These are phyloP conservation scores for Echinops telfairi DNA, from an alignment of 2,113 vertebrate species.

Conservation along the genomic window DNA sequence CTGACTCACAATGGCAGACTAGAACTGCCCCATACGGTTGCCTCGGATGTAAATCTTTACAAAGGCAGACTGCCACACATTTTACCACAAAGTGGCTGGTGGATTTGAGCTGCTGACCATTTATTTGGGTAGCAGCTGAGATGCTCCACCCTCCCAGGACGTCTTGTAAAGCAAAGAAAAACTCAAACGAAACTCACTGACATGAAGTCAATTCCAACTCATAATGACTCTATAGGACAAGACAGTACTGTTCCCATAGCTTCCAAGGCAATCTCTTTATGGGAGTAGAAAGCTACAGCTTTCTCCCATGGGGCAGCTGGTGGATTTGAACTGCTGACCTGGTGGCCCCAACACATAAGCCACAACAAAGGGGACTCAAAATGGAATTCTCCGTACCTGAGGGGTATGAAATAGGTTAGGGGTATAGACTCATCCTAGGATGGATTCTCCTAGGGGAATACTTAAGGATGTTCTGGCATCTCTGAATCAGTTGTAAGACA, in stretches of 20 bases:
- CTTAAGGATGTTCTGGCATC: neutral
- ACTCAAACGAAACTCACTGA: no score
- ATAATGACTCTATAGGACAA: no score
- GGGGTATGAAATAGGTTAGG: neutral
- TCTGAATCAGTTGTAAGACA: constrained; percentile 18
- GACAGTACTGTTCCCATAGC: no score
- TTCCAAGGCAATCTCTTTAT: no score
- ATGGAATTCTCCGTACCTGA: neutral
- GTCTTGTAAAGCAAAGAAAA: neutral
- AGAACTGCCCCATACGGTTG: neutral
- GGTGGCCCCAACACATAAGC: no score
- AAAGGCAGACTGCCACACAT: neutral
- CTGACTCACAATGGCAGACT: neutral
- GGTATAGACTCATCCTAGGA: neutral
- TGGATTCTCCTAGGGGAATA: neutral
- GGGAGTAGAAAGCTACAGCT: no score
- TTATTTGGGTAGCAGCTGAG: neutral
- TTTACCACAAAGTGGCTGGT: neutral
- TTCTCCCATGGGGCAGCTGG: no score
- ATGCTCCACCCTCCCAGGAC: no score
- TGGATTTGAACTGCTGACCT: no score
- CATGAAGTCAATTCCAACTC: no score
- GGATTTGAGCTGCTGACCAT: neutral
- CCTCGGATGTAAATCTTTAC: neutral
- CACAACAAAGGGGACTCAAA: no score